Conservation (phyloP, 2,113 vertebrate genomes). For the Philantomba maxwellii region DNA sequence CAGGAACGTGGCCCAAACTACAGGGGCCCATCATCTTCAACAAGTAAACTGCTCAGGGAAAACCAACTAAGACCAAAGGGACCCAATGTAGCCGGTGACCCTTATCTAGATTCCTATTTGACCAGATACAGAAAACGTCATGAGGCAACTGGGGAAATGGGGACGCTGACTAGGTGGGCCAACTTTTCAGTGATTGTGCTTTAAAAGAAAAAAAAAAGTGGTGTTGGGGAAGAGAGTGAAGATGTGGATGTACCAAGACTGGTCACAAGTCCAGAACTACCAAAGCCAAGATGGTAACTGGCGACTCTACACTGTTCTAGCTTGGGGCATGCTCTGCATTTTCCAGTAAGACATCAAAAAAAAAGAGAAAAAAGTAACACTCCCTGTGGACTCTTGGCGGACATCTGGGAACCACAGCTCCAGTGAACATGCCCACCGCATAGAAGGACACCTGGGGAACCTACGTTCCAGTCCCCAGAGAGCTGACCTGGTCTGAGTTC, state of each 20-base stretch:
- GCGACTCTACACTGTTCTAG: neutral
- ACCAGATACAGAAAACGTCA: neutral
- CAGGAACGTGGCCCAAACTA: neutral
- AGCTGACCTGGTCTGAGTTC: neutral
- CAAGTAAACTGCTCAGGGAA: neutral
- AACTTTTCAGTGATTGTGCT: neutral
- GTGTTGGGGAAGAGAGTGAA: neutral
- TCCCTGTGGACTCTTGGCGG: neutral
- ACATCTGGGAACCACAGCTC: neutral
- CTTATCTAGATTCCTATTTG: neutral
- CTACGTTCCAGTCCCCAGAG: neutral
- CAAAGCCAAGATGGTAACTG: neutral
- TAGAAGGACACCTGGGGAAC: accelerated
- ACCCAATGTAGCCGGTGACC: neutral
- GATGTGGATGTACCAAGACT: neutral
- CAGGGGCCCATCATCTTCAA: neutral
- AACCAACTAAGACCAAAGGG: neutral
- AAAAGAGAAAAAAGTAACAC: neutral
- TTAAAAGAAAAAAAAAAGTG: neutral
- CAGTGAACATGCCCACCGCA: accelerated
- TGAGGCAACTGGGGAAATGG: neutral
- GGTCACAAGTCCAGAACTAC: neutral
- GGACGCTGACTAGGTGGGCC: neutral
- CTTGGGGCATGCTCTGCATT: neutral
- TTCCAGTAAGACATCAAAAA: neutral